Evolutionary conservation across 2,113 vertebrate species (phyloP).

Genomic region (Hemiscyllium ocellatum): DNA sequence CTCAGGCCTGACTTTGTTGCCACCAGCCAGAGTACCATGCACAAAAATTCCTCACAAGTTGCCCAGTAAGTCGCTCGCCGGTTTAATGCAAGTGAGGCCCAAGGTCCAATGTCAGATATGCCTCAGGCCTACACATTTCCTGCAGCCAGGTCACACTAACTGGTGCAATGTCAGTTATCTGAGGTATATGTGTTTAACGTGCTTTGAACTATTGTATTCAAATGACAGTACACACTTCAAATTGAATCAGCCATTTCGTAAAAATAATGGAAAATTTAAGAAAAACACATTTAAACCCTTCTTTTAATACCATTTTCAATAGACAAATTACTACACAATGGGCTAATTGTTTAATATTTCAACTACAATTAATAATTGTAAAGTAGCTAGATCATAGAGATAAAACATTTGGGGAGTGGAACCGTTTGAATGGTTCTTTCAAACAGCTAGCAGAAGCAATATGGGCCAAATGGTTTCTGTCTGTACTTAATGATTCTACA

Average conservation of each 20-base stretch:
- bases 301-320: background rate
- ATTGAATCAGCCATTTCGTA: background rate
- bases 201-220: background rate
- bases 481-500: background rate
- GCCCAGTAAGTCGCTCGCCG: background rate
- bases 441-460: background rate
- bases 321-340: background rate
- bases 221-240: background rate
- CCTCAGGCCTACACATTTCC: background rate
- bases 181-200: background rate
- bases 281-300: background rate
- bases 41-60: background rate
- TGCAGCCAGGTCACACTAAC: background rate
- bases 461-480: background rate
- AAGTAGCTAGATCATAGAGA: background rate
- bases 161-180: too few relatives aligned
- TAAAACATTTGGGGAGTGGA: background rate
- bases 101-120: background rate
- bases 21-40: background rate
- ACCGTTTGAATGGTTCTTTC: background rate
- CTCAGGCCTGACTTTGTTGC: background rate
- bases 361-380: background rate
- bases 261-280: background rate
- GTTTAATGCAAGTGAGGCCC: background rate
- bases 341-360: background rate